A percentile compares a stretch with the other conserved stretches of the same genome.
These are phyloP conservation scores for Siderastrea siderea DNA, from an alignment of 92 coral and sea anemone species.

Conservation along the genomic window DNA sequence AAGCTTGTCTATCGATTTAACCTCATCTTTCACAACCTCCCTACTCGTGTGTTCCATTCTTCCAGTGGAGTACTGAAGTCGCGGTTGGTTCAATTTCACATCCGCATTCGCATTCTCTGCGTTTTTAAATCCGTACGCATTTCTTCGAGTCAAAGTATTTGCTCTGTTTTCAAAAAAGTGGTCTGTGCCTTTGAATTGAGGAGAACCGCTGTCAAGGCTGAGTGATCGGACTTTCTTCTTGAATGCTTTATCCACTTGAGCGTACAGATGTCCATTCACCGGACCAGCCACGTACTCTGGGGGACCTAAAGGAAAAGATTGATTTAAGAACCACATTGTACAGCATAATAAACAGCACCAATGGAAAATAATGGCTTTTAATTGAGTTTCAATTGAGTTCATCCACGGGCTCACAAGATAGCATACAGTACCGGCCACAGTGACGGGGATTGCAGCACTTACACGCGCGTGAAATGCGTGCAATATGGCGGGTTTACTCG, in stretches of 20 bases:
- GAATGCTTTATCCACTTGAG: constrained; percentile 93
- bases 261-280: constrained; percentile 95
- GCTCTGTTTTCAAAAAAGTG: constrained; percentile 73
- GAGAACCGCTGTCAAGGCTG: constrained; percentile 80
- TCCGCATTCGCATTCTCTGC: constrained; percentile 13
- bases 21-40: constrained; percentile 68
- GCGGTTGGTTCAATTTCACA: constrained; percentile 30
- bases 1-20: constrained; percentile 88
- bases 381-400: background rate
- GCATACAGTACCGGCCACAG: background rate
- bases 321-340: background rate
- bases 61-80: constrained; percentile 56
- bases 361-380: background rate
- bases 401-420: background rate
- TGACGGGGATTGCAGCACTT: too few species aligned
- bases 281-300: constrained; percentile 97
- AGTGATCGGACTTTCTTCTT: constrained; percentile 88
- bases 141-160: constrained; percentile 54
- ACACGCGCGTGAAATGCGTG: too few species aligned
- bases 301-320: constrained; percentile 24
- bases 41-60: constrained; percentile 67
- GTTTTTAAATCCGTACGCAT: constrained; percentile 42
- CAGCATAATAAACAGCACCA: constrained; percentile 3
- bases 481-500: too few species aligned
- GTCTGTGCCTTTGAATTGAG: constrained; percentile 63